phyloP scores from a whole-genome alignment of 2,113 vertebrate genomes.

The Pteruthius melanotis region DNA sequence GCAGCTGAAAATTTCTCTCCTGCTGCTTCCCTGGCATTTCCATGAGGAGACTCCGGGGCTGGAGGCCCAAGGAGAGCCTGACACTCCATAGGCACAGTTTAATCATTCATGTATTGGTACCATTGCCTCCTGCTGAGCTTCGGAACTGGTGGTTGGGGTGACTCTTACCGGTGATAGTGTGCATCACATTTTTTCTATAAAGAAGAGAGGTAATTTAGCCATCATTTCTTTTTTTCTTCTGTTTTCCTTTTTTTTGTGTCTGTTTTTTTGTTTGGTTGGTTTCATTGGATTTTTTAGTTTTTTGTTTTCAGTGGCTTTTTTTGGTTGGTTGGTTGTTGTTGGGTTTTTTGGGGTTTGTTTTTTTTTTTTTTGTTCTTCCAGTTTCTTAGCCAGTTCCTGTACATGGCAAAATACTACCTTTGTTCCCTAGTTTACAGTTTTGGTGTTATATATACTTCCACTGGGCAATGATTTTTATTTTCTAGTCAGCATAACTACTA shows the following conservation, averaged over 20 bases:
- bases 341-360: not conserved
- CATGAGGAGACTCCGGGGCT: not conserved
- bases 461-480: not conserved
- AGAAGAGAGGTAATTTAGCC: not conserved
- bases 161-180: not conserved
- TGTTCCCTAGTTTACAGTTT: not conserved
- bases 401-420: not conserved
- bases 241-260: not conserved
- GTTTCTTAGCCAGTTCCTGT: not conserved
- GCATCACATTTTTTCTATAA: not conserved
- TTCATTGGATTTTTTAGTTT: fast-evolving
- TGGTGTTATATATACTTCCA: not conserved
- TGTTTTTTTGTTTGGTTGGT: not conserved
- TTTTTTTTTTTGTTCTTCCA: not conserved
- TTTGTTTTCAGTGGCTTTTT: not conserved
- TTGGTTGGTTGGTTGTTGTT: not conserved
- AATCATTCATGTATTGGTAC: not conserved
- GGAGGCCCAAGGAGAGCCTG: not conserved
- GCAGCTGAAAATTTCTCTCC: not conserved
- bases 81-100: not conserved
- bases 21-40: not conserved
- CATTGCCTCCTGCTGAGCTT: not conserved
- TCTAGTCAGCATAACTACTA: not conserved
- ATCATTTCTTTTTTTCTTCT: not conserved
- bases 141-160: not conserved